Evolutionary conservation across 2,113 vertebrate species (phyloP), one percentile per base, ranked within the genome.

Genomic region (Coptodon bakossiorum): DNA sequence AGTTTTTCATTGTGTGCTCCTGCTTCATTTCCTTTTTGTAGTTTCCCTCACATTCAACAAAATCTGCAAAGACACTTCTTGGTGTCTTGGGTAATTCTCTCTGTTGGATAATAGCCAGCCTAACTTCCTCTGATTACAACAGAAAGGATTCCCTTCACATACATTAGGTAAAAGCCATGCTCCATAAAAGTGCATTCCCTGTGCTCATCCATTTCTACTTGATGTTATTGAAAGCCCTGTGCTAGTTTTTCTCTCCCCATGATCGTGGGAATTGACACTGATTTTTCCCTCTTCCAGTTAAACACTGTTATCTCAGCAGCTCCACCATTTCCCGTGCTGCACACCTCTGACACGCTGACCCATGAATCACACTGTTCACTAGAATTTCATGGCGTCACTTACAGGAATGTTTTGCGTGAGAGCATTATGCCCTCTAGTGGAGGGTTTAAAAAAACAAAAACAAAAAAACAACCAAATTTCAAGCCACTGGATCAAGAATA

Each of bases 371-470:
- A 40, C 43, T 50, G 34, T 83, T 66, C 81, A 61, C 36, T 82
- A 1, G 34, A 86, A 68, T 45, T 57, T 3, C 27, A 78, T 80
- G 80, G 76, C 57, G 81, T 91, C 86, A 84, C 19, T 83, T 84
- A 80, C 85, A 59, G 57, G 82, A 79, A 84, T 48, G 7, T 68
- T n/a, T 81, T 87, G 71, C 7, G 45, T 73, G 81, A 57, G 52
- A 50, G 2, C 36, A 79, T 22, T 6, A 1, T 9, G 87, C 87
- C 89, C 80, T 76, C 92, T 95, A 68, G 81, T 83, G 95, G 85
- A 52, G 10, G 10, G 57, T 31, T 38, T 13, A 4, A 59, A 31
- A 53, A 57, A 43, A 24, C 6, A 3, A 14, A 7, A 61, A 1
- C 14, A 27, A 56, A 24, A 66, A 34, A 7, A 3, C 11, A 40